These are phyloP conservation scores for Polyommatus icarus DNA, from an alignment of 2,888 invertebrate genomes.

Conservation along the genomic window DNA sequence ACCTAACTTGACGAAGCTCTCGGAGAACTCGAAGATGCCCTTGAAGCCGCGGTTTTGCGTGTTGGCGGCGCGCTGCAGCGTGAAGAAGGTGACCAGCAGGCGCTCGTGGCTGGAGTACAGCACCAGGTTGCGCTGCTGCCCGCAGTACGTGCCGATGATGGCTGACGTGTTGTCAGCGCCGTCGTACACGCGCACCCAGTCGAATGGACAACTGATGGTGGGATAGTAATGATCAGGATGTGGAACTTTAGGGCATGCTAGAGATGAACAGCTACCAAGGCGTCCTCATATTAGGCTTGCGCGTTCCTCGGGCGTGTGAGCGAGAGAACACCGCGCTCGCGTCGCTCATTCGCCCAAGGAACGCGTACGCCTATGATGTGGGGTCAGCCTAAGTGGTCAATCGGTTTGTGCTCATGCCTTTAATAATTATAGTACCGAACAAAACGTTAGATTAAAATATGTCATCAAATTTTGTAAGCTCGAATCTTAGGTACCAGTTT, in stretches of 20 bases:
- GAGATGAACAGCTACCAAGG: no score
- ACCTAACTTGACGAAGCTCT: conserved; percentile 99
- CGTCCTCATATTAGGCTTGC: no score
- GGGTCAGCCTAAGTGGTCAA: no score
- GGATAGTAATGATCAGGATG: background rate
- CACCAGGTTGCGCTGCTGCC: conserved; percentile 97
- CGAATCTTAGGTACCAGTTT: no score
- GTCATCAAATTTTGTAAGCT: no score
- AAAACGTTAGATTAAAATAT: no score
- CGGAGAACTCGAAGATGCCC: conserved; percentile 99
- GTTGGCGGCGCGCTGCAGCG: conserved; percentile 94
- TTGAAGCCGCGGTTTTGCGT: conserved; percentile 99
- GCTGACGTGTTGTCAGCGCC: conserved; percentile 93
- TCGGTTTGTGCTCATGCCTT: no score
- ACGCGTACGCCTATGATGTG: no score
- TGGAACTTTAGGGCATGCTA: background rate
- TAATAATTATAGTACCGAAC: no score
- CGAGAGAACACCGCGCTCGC: no score
- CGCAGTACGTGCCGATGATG: conserved; percentile 97
- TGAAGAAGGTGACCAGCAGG: conserved; percentile 94
- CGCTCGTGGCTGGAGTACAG: conserved; percentile 96
- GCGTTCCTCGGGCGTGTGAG: no score
- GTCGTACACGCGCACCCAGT: conserved; percentile 98
- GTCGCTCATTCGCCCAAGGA: no score
- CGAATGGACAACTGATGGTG: conserved; percentile 94